These are phyloP conservation scores for Bucorvus abyssinicus DNA, from an alignment of 2,797 vertebrate species.

Conservation along the genomic window DNA sequence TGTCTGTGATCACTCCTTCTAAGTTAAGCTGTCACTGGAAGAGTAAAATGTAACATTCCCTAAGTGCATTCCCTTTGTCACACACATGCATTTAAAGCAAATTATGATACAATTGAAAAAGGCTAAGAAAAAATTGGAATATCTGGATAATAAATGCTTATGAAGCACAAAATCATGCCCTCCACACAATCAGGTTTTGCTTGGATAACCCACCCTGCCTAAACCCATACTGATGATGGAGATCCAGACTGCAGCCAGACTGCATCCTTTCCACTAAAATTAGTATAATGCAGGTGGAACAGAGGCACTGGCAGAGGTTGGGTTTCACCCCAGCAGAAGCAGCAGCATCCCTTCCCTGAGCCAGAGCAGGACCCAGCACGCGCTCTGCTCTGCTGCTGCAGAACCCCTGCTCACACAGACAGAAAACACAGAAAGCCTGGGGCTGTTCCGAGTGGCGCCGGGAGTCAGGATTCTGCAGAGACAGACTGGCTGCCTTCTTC, in stretches of 20 bases:
- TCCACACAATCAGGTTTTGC: background rate
- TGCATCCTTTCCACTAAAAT: background rate
- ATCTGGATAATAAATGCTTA: background rate
- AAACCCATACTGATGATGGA: background rate
- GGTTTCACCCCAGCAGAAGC: background rate
- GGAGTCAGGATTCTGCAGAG: background rate
- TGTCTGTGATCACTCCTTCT: background rate
- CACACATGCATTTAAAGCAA: rapidly evolving
- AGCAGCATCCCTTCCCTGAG: background rate
- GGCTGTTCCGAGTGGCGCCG: background rate
- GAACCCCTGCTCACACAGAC: background rate
- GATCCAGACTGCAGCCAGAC: background rate
- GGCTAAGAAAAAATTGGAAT: background rate
- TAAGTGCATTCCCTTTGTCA: background rate
- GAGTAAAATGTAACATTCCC: rapidly evolving
- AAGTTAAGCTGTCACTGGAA: background rate
- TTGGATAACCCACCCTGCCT: background rate
- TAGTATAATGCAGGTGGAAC: rapidly evolving
- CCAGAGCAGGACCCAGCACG: rapidly evolving
- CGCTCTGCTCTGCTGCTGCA: background rate
- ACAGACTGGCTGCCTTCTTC: background rate
- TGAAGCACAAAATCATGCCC: background rate
- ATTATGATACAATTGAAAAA: background rate
- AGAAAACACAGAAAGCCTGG: background rate
- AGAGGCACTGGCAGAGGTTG: background rate